Percentiles rank a stretch among this genome's conserved stretches.
phyloP scores from a whole-genome alignment of 1,140 invertebrate species.

The Trachelipus rathkii region DNA sequence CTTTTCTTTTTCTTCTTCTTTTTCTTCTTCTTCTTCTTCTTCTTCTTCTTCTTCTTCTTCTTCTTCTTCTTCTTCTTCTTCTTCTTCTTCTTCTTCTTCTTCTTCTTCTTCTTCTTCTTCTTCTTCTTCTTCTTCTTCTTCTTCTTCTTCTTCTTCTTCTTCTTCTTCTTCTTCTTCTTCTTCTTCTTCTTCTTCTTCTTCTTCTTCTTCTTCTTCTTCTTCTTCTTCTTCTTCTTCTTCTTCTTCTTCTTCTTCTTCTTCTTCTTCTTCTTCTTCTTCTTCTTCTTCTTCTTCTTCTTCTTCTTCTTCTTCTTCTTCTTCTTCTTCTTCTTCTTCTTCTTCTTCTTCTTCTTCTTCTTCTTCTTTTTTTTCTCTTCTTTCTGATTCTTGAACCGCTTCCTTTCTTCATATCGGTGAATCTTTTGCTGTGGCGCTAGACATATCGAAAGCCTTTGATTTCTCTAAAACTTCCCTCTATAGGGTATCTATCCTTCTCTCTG shows the following conservation, averaged over 20 bases:
- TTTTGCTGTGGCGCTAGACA: too few species aligned
- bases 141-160: conserved; percentile 3
- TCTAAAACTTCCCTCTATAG: too few species aligned
- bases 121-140: background rate
- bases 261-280: background rate
- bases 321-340: background rate
- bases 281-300: background rate
- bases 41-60: background rate
- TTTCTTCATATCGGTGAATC: background rate
- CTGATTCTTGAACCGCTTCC: too few species aligned
- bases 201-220: conserved; percentile 9
- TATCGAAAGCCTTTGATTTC: too few species aligned
- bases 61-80: conserved; percentile 3
- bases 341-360: background rate
- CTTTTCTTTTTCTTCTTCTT: background rate
- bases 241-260: conserved; percentile 9
- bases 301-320: conserved; percentile 4
- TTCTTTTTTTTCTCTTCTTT: too few species aligned
- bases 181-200: background rate
- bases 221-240: conserved; percentile 9
- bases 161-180: background rate
- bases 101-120: too few species aligned
- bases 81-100: too few species aligned
- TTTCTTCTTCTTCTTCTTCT: background rate
- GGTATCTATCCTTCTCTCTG: too few species aligned